phyloP scores from a whole-genome alignment of 2,888 invertebrate species.

The Mellilla xanthometata region DNA sequence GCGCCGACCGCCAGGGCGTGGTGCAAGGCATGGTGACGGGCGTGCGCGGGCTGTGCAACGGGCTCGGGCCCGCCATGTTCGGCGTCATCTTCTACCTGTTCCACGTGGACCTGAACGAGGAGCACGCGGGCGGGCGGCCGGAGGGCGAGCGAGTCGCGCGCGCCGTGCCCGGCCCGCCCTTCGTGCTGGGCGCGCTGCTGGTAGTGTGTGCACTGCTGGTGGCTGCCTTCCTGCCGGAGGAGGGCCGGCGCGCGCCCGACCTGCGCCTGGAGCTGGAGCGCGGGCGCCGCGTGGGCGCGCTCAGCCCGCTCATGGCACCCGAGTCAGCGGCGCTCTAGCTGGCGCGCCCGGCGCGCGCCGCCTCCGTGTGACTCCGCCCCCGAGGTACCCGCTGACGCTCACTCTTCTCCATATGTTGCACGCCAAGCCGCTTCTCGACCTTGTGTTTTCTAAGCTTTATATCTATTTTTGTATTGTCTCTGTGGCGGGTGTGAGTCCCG shows the following conservation, averaged over 20 bases:
- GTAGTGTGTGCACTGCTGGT: conserved; percentile 98
- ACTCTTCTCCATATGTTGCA: conserved; percentile 52
- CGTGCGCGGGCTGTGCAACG: conserved; percentile 98
- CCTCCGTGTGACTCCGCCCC: conserved; percentile 70
- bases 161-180: conserved; percentile 98
- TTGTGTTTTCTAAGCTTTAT: conserved; percentile 70
- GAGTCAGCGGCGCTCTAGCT: conserved; percentile 89
- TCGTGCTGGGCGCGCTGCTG: conserved; percentile 98
- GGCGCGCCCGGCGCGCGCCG: conserved; percentile 64
- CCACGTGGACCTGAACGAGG: conserved; percentile 97
- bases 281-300: conserved; percentile 88
- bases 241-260: conserved; percentile 86
- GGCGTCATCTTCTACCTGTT: conserved; percentile 99
- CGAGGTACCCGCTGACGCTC: conserved; percentile 60
- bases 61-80: conserved; percentile 98
- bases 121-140: conserved; percentile 70
- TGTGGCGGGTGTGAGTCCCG: conserved; percentile 54
- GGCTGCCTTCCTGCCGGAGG: conserved; percentile 92
- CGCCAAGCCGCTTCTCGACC: conserved; percentile 50
- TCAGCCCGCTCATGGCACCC: conserved; percentile 90
- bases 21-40: conserved; percentile 99
- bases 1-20: conserved; percentile 98
- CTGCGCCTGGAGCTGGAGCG: conserved; percentile 92
- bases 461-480: conserved; percentile 64
- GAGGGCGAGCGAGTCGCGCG: conserved; percentile 82